A percentile compares a stretch with the other conserved stretches of the same genome.
These are phyloP conservation scores for Amniataba percoides DNA, from an alignment of 2,797 vertebrate genomes.

Conservation along the genomic window DNA sequence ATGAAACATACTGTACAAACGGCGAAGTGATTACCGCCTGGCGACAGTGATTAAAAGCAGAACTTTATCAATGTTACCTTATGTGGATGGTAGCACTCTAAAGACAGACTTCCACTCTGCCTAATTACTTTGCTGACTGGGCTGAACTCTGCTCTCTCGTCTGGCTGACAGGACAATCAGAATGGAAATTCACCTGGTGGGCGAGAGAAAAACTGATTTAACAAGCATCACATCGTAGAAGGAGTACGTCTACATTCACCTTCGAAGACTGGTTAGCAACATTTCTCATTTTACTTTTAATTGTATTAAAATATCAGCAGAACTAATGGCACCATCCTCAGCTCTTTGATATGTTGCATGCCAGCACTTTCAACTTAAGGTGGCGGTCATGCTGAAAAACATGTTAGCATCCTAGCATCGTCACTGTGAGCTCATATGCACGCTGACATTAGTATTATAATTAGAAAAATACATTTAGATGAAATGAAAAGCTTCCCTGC, in stretches of 20 bases:
- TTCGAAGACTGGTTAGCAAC: neutral
- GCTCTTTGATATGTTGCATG: neutral
- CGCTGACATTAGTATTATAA: too few species aligned
- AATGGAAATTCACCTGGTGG: conserved; percentile 13
- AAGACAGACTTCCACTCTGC: conserved; percentile 22
- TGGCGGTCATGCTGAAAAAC: too few species aligned
- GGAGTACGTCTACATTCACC: too few species aligned
- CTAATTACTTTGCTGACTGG: conserved; percentile 50
- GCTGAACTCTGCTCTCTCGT: conserved; percentile 27
- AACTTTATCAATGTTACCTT: conserved; percentile 23
- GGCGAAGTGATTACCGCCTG: conserved; percentile 3
- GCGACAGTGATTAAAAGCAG: conserved; percentile 35
- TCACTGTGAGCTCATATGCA: too few species aligned
- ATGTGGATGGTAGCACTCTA: conserved; percentile 10
- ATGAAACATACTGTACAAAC: conserved; percentile 42
- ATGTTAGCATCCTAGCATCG: too few species aligned
- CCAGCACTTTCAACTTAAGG: neutral
- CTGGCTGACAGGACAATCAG: conserved; percentile 22
- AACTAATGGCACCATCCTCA: neutral
- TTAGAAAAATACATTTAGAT: too few species aligned
- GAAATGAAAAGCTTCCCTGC: too few species aligned
- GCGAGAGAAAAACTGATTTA: neutral
- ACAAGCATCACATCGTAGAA: neutral
- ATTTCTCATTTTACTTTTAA: neutral
- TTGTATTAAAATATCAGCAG: neutral